Evolutionary conservation across 2,113 vertebrate genomes (phyloP), one percentile per base, ranked within the genome.

Genomic region (Calonectris borealis): DNA sequence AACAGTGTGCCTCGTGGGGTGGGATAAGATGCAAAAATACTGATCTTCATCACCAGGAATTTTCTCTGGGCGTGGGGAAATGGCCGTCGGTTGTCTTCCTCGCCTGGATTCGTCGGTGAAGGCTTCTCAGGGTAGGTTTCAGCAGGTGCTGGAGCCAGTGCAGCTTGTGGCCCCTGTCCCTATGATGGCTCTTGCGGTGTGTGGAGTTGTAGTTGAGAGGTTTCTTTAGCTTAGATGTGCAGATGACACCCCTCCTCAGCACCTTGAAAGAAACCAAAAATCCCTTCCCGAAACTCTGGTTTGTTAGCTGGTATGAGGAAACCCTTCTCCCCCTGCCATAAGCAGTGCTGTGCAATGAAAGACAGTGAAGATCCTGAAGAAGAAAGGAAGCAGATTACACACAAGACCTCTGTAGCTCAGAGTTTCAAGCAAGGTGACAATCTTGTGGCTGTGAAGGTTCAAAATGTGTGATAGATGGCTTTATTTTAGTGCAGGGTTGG

Each of bases 1-100:
- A 69, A 36, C 60, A 68, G 15, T 0, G 0, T 49, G 24, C 26
- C 60, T 64, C 0, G 0, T 65, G 17, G 44, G 11, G 20, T 32
- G 31, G 38, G 49, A 52, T 38, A 81, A 83, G 31, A 11, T 16
- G 26, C 20, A 65, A 65, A 81, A 89, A 81, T 27, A 57, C 13
- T 1, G 1, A 9, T 49, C 15, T 65, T 11, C 24, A 36, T 26
- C 54, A 70, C 13, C 3, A 11, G 44, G 26, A 72, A n/a, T 68
- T 73, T 89, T 54, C 40, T 82, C 12, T 73, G 60, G 11, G 15
- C 5, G 1, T 24, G 2, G 2, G 7, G 10, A 90, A 66, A 21
- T 10, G 17, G 9, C 2, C 36, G 10, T 34, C 36, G 4, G 9
- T 58, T 73, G 77, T 38, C 26, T 57, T 60, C 13, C 44, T 86